Conservation (phyloP, 2,888 invertebrate species). For the Drosophila buzzatii region DNA sequence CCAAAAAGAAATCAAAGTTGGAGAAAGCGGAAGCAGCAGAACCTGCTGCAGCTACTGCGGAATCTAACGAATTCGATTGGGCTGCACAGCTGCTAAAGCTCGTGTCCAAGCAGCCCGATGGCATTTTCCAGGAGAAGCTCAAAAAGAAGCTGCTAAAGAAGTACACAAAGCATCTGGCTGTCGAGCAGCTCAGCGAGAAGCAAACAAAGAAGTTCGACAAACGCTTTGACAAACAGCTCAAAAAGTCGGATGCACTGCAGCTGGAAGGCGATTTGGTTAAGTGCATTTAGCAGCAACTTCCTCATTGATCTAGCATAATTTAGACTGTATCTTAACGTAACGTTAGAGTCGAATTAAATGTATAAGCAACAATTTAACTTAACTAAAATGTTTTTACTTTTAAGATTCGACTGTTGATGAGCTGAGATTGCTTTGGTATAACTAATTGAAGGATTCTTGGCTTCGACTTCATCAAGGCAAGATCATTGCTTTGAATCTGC, state of each 20-base stretch:
- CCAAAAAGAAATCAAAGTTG: conserved; percentile 56
- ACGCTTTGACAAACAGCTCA: conserved; percentile 90
- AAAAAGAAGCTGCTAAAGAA: conserved; percentile 91
- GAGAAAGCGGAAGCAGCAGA: conserved; percentile 17
- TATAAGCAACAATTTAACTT: conserved; percentile 40
- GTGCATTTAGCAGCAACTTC: conserved; percentile 27
- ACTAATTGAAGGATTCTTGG: background rate
- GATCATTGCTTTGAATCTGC: background rate
- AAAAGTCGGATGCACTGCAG: conserved; percentile 88
- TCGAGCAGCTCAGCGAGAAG: conserved; percentile 84
- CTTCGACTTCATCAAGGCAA: background rate
- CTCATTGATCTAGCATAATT: conserved; percentile 34
- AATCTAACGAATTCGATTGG: conserved; percentile 74
- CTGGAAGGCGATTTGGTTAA: conserved; percentile 88
- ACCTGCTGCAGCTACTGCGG: conserved; percentile 14
- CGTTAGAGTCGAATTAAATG: conserved; percentile 44
- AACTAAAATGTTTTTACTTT: background rate
- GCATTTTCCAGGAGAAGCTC: conserved; percentile 90
- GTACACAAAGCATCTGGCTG: conserved; percentile 85
- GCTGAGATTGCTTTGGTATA: background rate
- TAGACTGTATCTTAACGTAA: conserved; percentile 22
- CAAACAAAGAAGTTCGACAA: conserved; percentile 88
- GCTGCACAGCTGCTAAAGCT: conserved; percentile 62
- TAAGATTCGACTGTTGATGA: background rate
- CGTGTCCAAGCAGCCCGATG: conserved; percentile 85